Conservation (phyloP, 2,113 vertebrate species). For the Boulengeromyrus knoepffleri region DNA sequence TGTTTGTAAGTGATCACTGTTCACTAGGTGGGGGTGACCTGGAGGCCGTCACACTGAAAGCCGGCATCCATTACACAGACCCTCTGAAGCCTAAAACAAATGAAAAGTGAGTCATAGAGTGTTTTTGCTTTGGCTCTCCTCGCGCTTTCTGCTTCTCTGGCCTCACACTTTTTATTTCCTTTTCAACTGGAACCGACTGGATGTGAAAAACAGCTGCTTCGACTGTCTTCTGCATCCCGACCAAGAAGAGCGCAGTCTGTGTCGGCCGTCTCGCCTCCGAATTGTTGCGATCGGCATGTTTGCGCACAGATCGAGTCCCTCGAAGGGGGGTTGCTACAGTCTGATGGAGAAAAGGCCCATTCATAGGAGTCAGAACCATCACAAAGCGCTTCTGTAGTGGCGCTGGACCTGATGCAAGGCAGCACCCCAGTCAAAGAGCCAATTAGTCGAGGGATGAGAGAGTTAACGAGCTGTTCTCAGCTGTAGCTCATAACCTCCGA, state of each 20-base stretch:
- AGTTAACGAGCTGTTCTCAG: neutral
- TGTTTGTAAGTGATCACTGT: constrained; percentile 37
- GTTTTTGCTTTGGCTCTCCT: constrained; percentile 36
- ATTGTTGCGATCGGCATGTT: constrained; percentile 40
- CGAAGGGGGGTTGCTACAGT: constrained; percentile 23
- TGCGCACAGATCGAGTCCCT: constrained; percentile 29
- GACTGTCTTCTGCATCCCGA: constrained; percentile 9
- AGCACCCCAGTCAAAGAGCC: neutral
- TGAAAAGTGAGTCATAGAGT: constrained; percentile 42
- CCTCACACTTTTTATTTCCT: constrained; percentile 42
- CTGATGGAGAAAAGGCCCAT: constrained; percentile 8
- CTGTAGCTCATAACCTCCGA: neutral
- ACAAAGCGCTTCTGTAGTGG: neutral
- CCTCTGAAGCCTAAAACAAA: constrained; percentile 24
- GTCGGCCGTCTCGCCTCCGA: constrained; percentile 9
- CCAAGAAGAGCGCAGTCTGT: constrained; percentile 7
- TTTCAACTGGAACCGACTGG: constrained; percentile 36
- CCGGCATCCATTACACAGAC: constrained; percentile 10
- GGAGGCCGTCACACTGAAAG: constrained; percentile 1
- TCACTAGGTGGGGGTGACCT: constrained; percentile 30
- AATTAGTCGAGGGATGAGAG: neutral
- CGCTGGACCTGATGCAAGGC: neutral
- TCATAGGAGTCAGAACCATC: constrained; percentile 1
- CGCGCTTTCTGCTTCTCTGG: constrained; percentile 42
- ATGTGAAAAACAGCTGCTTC: constrained; percentile 53